Evolutionary conservation across 1,140 invertebrate species (phyloP).

Genomic region (Caenorhabditis briggsae): DNA sequence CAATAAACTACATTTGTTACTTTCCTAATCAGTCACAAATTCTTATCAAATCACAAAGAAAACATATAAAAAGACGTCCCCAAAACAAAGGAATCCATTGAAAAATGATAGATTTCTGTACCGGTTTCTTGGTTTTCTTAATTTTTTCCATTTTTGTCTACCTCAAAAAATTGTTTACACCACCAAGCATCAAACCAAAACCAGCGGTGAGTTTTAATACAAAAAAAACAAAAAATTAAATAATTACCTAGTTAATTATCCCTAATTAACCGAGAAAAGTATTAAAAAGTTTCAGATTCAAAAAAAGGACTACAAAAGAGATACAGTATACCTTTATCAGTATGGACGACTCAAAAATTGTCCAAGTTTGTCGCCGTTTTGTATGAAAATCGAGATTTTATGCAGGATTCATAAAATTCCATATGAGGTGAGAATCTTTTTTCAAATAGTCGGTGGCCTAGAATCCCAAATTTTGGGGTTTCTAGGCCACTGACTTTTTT

Average conservation of each 20-base stretch:
- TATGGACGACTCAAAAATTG: conserved; percentile 86
- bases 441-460: no score
- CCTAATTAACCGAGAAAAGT: no score
- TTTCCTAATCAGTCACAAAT: no score
- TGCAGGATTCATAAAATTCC: conserved; percentile 88
- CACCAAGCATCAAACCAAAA: conserved; percentile 3
- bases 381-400: conserved; percentile 94
- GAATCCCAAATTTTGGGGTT: no score
- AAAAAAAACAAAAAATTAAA: no score
- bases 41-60: no score
- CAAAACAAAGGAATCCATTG: neutral
- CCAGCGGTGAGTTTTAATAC: conserved; percentile 4
- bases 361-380: conserved; percentile 90
- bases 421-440: conserved; percentile 86
- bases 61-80: no score
- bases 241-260: no score
- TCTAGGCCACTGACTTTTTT: no score
- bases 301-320: conserved; percentile 81
- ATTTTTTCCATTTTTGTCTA: neutral
- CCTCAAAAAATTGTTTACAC: neutral
- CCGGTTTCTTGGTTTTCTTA: neutral
- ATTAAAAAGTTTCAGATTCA: conserved; percentile 30
- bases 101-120: neutral
- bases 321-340: conserved; percentile 92
- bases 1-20: no score